phyloP scores from a whole-genome alignment of 2,888 invertebrate species.

The Trichacis sp. region DNA sequence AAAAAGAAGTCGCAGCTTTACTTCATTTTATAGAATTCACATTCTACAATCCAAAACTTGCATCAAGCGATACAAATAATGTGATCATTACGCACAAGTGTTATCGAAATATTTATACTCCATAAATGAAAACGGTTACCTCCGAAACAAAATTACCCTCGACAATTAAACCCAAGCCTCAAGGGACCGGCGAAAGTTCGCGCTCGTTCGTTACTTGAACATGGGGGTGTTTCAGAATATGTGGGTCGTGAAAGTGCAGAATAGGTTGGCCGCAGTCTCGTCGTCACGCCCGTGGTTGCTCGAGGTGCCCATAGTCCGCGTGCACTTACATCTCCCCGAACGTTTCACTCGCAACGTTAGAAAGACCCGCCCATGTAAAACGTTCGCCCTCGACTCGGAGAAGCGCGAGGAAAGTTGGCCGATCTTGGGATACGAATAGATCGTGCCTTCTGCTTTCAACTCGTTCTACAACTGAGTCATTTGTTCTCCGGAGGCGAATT shows the following conservation, averaged over 20 bases:
- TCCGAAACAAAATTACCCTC: no score
- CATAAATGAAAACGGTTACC: no score
- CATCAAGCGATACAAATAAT: no score
- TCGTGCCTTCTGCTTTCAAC: slow-evolving; percentile 24
- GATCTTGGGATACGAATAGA: slow-evolving; percentile 29
- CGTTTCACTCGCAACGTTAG: slow-evolving; percentile 17
- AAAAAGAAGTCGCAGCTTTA: no score
- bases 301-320: slow-evolving; percentile 4
- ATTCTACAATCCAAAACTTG: no score
- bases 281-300: slow-evolving; percentile 20
- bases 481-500: slow-evolving; percentile 22
- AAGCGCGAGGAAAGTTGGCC: slow-evolving; percentile 18
- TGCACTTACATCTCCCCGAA: slow-evolving; percentile 21
- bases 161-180: no score
- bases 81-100: no score
- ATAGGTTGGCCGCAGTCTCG: neutral
- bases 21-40: no score
- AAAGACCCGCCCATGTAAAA: slow-evolving; percentile 27
- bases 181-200: neutral
- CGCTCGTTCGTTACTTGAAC: neutral
- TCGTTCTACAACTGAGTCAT: slow-evolving; percentile 18
- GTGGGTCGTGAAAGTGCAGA: neutral
- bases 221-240: neutral
- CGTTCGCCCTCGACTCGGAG: slow-evolving; percentile 7
- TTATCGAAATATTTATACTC: no score